Percentiles rank a stretch among this genome's conserved stretches.
These are phyloP conservation scores for Macrotrachela quadricornifera DNA, from an alignment of 1,140 invertebrate genomes.

Conservation along the genomic window DNA sequence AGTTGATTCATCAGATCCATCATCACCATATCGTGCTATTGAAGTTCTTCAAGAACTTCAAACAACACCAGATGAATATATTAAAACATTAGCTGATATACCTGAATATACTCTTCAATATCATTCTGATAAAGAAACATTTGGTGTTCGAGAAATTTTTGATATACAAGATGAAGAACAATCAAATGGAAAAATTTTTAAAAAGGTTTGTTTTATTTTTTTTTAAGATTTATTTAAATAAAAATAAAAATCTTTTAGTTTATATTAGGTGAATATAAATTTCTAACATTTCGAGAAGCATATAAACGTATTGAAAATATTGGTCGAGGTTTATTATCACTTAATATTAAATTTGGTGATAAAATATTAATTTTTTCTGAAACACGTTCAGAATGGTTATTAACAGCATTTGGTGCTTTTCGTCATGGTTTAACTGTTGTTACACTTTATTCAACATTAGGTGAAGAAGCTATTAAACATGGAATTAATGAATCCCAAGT, in stretches of 20 bases:
- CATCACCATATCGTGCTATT: too few species aligned
- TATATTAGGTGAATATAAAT: conserved; percentile 78
- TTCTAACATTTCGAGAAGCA: conserved; percentile 62
- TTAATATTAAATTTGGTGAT: conserved; percentile 39
- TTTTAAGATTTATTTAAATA: too few species aligned
- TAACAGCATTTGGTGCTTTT: conserved; percentile 74
- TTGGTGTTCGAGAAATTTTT: conserved; percentile 63
- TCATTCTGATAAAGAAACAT: too few species aligned
- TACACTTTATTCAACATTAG: conserved; percentile 84
- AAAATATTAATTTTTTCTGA: conserved; percentile 89
- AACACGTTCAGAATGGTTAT: conserved; percentile 87
- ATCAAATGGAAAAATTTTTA: conserved; percentile 75
- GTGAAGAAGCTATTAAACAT: conserved; percentile 54
- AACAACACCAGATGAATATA: too few species aligned
- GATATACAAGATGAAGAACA: conserved; percentile 78
- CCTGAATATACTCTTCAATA: too few species aligned
- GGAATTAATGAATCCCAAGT: background rate
- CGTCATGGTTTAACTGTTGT: conserved; percentile 76
- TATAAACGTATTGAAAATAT: conserved; percentile 50
- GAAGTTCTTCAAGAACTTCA: too few species aligned
- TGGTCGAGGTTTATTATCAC: conserved; percentile 30
- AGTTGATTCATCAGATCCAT: too few species aligned
- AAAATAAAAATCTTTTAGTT: too few species aligned
- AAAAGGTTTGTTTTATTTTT: too few species aligned
- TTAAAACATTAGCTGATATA: too few species aligned